Percentiles rank a stretch among this genome's conserved stretches.
Conservation (phyloP, 2,888 invertebrate species). For the Polydesmus complanatus region DNA sequence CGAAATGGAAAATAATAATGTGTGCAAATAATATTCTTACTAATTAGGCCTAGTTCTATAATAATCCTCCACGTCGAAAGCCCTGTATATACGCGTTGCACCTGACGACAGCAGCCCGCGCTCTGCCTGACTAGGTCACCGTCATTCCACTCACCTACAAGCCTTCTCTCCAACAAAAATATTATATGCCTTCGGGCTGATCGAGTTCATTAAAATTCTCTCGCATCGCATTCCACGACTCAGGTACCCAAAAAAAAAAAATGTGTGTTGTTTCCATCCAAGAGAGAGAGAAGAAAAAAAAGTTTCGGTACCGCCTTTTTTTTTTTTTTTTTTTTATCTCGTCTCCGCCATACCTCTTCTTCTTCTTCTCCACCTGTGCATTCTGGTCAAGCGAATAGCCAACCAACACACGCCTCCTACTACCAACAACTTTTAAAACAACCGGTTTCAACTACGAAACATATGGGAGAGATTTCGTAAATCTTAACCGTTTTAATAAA, state of each 20-base stretch:
- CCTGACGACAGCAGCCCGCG: neutral
- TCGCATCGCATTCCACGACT: neutral
- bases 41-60: too few relatives aligned
- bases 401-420: too few relatives aligned
- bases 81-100: neutral
- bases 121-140: neutral
- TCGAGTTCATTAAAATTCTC: neutral
- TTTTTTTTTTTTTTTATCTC: neutral
- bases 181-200: neutral
- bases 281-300: too few relatives aligned
- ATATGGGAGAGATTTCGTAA: neutral
- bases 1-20: too few relatives aligned
- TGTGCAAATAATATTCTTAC: too few relatives aligned
- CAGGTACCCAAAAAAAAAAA: neutral
- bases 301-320: neutral
- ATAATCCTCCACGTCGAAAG: neutral
- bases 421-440: neutral
- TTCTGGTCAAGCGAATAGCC: neutral
- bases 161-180: neutral
- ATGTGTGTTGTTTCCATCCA: too few relatives aligned
- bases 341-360: neutral
- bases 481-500: neutral
- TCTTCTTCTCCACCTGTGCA: neutral
- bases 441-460: neutral
- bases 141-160: neutral